phyloP scores from a whole-genome alignment of 2,113 vertebrate species.

The Mus pahari region DNA sequence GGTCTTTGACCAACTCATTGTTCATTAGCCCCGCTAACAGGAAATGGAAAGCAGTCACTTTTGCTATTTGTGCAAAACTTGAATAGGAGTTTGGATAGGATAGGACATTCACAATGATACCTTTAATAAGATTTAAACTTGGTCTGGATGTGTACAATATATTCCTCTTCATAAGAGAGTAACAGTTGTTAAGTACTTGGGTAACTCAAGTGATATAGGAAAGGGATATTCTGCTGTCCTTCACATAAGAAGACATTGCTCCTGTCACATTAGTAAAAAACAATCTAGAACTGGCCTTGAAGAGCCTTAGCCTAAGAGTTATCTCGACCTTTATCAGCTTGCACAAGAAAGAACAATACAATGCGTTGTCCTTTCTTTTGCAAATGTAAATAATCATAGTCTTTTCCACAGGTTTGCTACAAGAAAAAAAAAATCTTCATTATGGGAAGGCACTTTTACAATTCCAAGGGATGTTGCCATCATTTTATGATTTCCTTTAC shows the following conservation, averaged over 20 bases:
- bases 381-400: background rate
- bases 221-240: background rate
- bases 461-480: background rate
- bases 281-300: background rate
- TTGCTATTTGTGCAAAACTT: slow-evolving; percentile 22
- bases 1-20: slow-evolving; percentile 2
- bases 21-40: slow-evolving; percentile 29
- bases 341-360: background rate
- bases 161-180: background rate
- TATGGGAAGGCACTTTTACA: background rate
- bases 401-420: background rate
- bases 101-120: slow-evolving; percentile 17
- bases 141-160: background rate
- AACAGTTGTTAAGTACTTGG: background rate
- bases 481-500: background rate
- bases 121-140: slow-evolving; percentile 33
- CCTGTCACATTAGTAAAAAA: background rate
- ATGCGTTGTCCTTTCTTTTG: background rate
- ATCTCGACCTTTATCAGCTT: background rate
- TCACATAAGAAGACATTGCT: background rate
- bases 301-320: background rate
- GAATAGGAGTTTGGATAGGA: slow-evolving; percentile 8
- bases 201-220: background rate
- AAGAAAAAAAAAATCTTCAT: background rate
- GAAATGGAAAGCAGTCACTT: background rate